These are phyloP conservation scores for Euproctis similis DNA, from an alignment of 2,888 invertebrate genomes.

Conservation along the genomic window DNA sequence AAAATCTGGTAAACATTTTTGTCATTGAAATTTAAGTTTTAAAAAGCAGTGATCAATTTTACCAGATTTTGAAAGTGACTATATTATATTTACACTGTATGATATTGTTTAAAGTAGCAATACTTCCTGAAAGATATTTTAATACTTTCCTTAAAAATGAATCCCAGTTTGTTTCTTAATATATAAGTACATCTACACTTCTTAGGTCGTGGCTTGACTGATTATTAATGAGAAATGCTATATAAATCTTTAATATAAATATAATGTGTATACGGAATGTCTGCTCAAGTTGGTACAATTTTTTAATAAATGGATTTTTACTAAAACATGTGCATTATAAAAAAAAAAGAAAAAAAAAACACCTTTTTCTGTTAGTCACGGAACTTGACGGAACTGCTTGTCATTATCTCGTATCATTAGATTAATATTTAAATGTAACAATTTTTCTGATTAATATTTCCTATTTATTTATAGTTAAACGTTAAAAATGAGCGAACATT, in stretches of 20 bases:
- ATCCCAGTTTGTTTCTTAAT: slow-evolving; percentile 22
- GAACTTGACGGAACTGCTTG: too few species aligned
- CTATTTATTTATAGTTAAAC: too few species aligned
- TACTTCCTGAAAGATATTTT: slow-evolving; percentile 24
- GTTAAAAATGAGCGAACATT: too few species aligned
- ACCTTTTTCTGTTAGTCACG: too few species aligned
- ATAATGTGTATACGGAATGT: too few species aligned
- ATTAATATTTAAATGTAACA: too few species aligned
- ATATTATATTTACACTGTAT: slow-evolving; percentile 13
- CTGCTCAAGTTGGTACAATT: too few species aligned
- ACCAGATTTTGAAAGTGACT: slow-evolving; percentile 11
- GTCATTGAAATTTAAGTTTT: slow-evolving; percentile 11
- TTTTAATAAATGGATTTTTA: too few species aligned
- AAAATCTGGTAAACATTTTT: slow-evolving; percentile 7
- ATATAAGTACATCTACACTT: slow-evolving; percentile 24
- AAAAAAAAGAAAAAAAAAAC: too few species aligned
- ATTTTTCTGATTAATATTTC: too few species aligned
- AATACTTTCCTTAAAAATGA: slow-evolving; percentile 15
- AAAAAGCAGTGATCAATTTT: slow-evolving; percentile 5
- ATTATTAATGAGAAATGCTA: slow-evolving; percentile 34
- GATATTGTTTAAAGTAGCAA: slow-evolving; percentile 18
- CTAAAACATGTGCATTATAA: too few species aligned
- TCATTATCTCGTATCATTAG: too few species aligned
- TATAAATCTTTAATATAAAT: slow-evolving; percentile 29
- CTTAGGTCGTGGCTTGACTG: slow-evolving; percentile 40